Evolutionary conservation across 2,888 invertebrate genomes (phyloP), one percentile per base, ranked within the genome.

Genomic region (Eupithecia subfuscata): DNA sequence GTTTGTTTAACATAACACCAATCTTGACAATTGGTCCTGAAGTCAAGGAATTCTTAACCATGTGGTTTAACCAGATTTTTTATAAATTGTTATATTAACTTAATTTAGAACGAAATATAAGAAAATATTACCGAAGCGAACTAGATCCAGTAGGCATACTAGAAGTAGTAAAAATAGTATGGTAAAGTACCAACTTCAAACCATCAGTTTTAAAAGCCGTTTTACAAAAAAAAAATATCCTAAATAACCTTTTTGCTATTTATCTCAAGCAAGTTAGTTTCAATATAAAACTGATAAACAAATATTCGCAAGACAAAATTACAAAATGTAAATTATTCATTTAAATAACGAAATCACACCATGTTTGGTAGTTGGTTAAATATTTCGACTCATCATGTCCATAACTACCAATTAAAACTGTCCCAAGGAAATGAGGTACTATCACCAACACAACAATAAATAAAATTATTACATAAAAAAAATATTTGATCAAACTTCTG

Each of bases 391-490:
- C 80, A 78, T 79, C 80, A 78, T 78, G 74, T 79, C 67, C 68
- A 71, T 75, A 70, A 75, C 73, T 77, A 71, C 78, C 81, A 81
- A 80, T 81, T 81, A 80, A 81, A 81, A 78, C 75, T 76, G 78
- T 79, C 75, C 75, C 77, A 78, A 77, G 72, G 75, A 76, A 75
- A 75, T 77, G 72, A 71, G 40, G 71, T 73, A 76, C 74, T 69
- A 40, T 56, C 69, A 45, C 25, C 7, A 30, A 64, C 76, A 75
- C 5, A 22, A 60, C n/a, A 22, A 25, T 60, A 22, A 25, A 30
- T 63, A 25, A 63, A 14, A 48, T 18, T 7, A 48, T 45, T 16
- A 8, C 30, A 30, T 9, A 40, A 40, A 9, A 40, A 16, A 6
- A 45, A 14, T 45, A 5, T 45, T 45, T 45, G 16, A 16, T 16